phyloP scores from a whole-genome alignment of 1,140 invertebrate species.

The Drosophila ficusphila region DNA sequence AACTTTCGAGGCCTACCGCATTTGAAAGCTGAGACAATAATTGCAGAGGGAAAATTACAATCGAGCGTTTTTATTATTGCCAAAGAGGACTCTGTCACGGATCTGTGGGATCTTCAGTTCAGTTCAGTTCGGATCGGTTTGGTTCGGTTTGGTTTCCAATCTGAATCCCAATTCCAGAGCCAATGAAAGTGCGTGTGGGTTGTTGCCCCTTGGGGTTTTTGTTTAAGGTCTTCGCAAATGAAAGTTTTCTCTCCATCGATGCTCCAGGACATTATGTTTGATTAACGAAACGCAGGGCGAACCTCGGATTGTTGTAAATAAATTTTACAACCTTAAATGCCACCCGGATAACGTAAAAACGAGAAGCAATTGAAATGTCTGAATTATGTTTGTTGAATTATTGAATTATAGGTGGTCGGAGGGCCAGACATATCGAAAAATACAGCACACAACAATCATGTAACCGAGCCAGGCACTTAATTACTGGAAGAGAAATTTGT shows the following conservation, averaged over 20 bases:
- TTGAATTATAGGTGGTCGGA: conserved; percentile 46
- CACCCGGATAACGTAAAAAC: conserved; percentile 45
- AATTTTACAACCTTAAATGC: conserved; percentile 51
- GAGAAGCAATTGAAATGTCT: conserved; percentile 54
- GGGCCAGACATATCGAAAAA: background rate
- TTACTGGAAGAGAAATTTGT: conserved; percentile 19
- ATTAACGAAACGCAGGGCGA: conserved; percentile 50
- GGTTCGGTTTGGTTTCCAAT: background rate
- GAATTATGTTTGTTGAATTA: conserved; percentile 46
- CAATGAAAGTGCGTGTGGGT: conserved; percentile 73
- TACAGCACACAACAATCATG: background rate
- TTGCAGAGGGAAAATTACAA: conserved; percentile 78
- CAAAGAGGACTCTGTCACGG: conserved; percentile 36
- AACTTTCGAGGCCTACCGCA: conserved; percentile 54
- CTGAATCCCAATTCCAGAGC: conserved; percentile 16
- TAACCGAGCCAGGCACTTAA: conserved; percentile 27
- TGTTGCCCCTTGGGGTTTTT: conserved; percentile 63
- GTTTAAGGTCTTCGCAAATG: conserved; percentile 40
- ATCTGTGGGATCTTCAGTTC: conserved; percentile 16
- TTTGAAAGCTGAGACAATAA: conserved; percentile 80
- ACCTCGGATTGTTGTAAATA: conserved; percentile 38
- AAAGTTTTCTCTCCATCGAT: conserved; percentile 52
- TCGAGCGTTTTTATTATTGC: conserved; percentile 70
- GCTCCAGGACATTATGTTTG: conserved; percentile 47
- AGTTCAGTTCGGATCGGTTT: background rate